Evolutionary conservation across 2,113 vertebrate genomes (phyloP), one percentile per base, ranked within the genome.

Genomic region (Neogale vison): DNA sequence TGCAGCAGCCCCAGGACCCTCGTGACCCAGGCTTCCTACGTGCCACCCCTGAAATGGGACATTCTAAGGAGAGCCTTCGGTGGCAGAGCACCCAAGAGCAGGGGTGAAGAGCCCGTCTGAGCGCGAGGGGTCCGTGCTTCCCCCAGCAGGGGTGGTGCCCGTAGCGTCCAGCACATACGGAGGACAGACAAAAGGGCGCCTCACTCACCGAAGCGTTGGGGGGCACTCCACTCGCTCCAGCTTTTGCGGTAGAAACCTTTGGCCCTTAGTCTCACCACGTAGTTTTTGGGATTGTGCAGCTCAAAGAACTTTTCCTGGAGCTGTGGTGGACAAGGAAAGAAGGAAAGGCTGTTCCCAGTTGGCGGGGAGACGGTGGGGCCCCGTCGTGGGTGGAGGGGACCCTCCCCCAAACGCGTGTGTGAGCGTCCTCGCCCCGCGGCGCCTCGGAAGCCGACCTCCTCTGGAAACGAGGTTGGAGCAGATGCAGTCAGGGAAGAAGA

Each of bases 271-370:
- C 0, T 45, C 31, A 4, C 90, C 0, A 2, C 1, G 85, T 72
- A 95, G 1, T 15, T 17, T 0, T 85, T 80, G 0, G 79, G 85
- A 0, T 80, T 89, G 7, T 0, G 2, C 0, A 93, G 24, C 14
- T 0, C 0, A 1, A 45, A 24, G 61, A 0, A 20, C 6, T 9
- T 36, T 0, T 10, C 0, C 1, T 0, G 0, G 4, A 20, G 3
- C 45, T 74, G 7, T 0, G 0, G 17, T 10, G 21, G 4, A 1
- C 5, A n/a, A 29, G 31, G 15, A 13, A 57, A 4, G 12, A 17
- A 45, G 31, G 65, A 2, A 80, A 23, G 21, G 1, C 24, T 23
- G 0, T 29, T n/a, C 10, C 9, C 1, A 0, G 45, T 39, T 6
- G 0, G 10, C 1, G 3, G 39, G n/a, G 8, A 7, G 24, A 13